Percentiles rank a stretch among this genome's conserved stretches.
phyloP scores from a whole-genome alignment of 2,888 invertebrate species.

The Callyntrura guangdongensis region DNA sequence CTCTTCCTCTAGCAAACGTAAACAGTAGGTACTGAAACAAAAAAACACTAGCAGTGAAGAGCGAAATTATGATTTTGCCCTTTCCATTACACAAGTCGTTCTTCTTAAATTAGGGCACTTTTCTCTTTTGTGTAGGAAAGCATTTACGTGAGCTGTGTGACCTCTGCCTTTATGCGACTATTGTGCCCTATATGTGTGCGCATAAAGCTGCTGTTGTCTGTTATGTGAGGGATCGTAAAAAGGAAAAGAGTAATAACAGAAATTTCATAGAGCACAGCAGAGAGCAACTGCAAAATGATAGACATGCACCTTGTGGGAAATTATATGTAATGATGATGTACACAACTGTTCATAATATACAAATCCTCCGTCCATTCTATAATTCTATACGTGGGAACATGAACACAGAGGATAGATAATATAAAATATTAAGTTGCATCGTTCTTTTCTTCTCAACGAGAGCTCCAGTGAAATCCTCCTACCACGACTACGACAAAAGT shows the following conservation, averaged over 20 bases:
- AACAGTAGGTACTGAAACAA: too few relatives aligned
- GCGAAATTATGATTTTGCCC: background rate
- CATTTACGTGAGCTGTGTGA: conserved; percentile 42
- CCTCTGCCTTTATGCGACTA: conserved; percentile 8
- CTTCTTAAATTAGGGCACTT: background rate
- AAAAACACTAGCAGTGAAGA: background rate
- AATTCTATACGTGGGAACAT: background rate
- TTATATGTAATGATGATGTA: background rate
- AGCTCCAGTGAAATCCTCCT: conserved; percentile 47
- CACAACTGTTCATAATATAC: background rate
- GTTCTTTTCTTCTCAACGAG: background rate
- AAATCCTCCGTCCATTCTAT: background rate
- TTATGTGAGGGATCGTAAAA: background rate
- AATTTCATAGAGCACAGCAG: conserved; percentile 38
- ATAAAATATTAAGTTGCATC: background rate
- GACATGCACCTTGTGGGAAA: conserved; percentile 37
- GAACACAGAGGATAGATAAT: background rate
- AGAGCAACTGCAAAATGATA: conserved; percentile 41
- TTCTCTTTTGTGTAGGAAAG: conserved; percentile 30
- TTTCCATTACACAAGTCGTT: background rate
- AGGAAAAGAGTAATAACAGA: conserved; percentile 23
- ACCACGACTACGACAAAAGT: conserved; percentile 6
- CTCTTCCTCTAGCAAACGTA: background rate
- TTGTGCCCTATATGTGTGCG: background rate
- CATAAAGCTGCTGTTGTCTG: conserved; percentile 1